Percentiles rank a stretch among this genome's conserved stretches.
These are phyloP conservation scores for Sesia bembeciformis DNA, from an alignment of 2,888 invertebrate genomes.

Conservation along the genomic window DNA sequence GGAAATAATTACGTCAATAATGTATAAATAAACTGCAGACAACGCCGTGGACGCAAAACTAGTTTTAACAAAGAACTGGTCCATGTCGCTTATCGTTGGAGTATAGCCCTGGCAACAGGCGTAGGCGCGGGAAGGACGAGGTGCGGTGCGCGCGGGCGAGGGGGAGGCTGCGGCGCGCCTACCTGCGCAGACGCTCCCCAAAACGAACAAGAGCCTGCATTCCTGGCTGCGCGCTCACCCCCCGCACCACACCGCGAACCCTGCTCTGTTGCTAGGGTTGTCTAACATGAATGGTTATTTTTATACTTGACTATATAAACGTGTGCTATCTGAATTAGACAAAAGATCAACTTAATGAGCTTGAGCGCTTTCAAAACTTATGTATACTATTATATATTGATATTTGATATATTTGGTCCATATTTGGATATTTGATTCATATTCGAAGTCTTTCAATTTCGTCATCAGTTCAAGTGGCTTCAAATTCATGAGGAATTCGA, in stretches of 20 bases:
- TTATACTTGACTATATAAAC: too few relatives aligned
- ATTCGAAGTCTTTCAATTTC: too few relatives aligned
- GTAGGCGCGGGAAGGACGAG: slow-evolving; percentile 14
- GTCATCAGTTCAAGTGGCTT: too few relatives aligned
- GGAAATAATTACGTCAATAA: too few relatives aligned
- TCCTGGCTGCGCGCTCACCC: slow-evolving; percentile 46
- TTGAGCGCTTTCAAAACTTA: background rate
- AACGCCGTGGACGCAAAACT: too few relatives aligned
- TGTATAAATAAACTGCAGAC: too few relatives aligned
- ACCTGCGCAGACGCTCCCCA: slow-evolving; percentile 69
- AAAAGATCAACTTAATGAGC: background rate
- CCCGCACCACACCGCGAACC: slow-evolving; percentile 18
- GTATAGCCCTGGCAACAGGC: slow-evolving; percentile 37
- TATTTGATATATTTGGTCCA: too few relatives aligned
- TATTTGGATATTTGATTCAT: too few relatives aligned
- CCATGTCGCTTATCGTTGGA: slow-evolving; percentile 4
- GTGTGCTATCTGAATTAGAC: too few relatives aligned
- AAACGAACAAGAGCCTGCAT: slow-evolving; percentile 71
- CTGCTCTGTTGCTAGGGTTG: slow-evolving; percentile 30
- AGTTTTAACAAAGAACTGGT: too few relatives aligned
- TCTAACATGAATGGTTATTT: background rate
- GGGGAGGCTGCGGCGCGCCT: slow-evolving; percentile 45
- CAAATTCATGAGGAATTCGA: too few relatives aligned
- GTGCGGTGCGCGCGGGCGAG: slow-evolving; percentile 17
- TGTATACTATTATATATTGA: too few relatives aligned